Percentiles rank a stretch among this genome's conserved stretches.
phyloP scores from a whole-genome alignment of 2,888 invertebrate species.

The Adelphocoris suturalis region DNA sequence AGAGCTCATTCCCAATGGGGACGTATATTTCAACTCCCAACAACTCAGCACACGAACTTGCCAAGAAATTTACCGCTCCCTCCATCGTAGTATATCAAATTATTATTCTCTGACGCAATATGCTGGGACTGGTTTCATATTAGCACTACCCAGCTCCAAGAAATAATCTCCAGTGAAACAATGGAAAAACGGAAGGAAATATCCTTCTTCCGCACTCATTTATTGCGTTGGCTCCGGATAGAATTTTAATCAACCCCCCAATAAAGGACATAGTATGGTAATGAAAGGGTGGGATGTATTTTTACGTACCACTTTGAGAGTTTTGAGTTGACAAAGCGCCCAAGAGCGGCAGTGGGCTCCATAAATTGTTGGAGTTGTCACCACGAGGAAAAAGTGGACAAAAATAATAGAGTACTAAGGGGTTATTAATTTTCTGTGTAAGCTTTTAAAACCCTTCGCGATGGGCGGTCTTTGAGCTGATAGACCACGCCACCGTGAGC shows the following conservation, averaged over 20 bases:
- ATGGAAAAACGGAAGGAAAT: not conserved
- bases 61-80: too few relatives aligned
- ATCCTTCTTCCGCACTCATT: not conserved
- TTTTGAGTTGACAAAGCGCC: constrained; percentile 32
- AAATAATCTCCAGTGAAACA: not conserved
- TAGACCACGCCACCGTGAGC: too few relatives aligned
- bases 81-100: not conserved
- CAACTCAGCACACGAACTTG: too few relatives aligned
- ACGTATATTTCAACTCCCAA: too few relatives aligned
- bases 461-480: too few relatives aligned
- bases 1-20: too few relatives aligned
- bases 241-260: constrained; percentile 32
- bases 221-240: not conserved
- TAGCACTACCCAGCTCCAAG: not conserved
- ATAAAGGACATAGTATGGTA: not conserved
- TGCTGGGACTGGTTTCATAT: not conserved
- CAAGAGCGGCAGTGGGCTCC: too few relatives aligned
- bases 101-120: not conserved
- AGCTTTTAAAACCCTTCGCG: too few relatives aligned
- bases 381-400: not conserved
- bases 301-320: not conserved
- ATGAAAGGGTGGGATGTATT: not conserved
- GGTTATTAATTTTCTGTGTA: not conserved
- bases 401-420: constrained; percentile 6
- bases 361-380: too few relatives aligned